These are phyloP conservation scores for Xiphorhynchus elegans DNA, from an alignment of 2,113 vertebrate genomes.

Conservation along the genomic window DNA sequence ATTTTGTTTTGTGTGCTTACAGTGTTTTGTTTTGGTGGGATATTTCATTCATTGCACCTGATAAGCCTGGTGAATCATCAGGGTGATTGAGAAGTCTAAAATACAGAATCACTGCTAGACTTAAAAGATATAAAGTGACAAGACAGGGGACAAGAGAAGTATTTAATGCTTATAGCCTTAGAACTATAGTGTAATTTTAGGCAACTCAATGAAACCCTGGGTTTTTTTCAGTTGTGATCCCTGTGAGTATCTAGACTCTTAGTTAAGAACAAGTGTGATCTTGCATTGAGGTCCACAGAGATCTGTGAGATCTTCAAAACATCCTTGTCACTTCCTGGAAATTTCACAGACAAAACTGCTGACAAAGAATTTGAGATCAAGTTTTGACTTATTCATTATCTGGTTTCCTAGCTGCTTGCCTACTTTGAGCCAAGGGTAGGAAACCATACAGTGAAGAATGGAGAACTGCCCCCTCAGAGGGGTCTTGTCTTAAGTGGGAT, in stretches of 20 bases:
- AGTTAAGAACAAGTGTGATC: background rate
- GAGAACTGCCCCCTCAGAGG: background rate
- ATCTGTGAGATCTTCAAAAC: background rate
- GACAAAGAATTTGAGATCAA: background rate
- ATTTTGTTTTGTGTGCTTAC: background rate
- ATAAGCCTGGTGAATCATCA: background rate
- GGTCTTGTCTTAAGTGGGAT: background rate
- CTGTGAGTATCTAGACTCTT: background rate
- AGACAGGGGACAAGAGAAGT: background rate
- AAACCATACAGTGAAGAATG: background rate
- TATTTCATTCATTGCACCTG: background rate
- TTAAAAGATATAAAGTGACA: background rate
- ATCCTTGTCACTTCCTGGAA: background rate
- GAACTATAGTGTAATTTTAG: background rate
- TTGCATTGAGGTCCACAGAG: background rate
- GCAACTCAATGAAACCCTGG: background rate
- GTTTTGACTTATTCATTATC: background rate
- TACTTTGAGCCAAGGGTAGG: background rate
- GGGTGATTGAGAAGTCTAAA: background rate
- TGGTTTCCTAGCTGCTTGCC: background rate
- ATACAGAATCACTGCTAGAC: background rate
- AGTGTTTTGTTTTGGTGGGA: background rate
- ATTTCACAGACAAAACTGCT: background rate
- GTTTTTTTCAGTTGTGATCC: background rate
- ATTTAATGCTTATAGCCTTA: background rate